Conservation (phyloP, 2,113 vertebrate genomes). For the Antechinus stuartii region DNA sequence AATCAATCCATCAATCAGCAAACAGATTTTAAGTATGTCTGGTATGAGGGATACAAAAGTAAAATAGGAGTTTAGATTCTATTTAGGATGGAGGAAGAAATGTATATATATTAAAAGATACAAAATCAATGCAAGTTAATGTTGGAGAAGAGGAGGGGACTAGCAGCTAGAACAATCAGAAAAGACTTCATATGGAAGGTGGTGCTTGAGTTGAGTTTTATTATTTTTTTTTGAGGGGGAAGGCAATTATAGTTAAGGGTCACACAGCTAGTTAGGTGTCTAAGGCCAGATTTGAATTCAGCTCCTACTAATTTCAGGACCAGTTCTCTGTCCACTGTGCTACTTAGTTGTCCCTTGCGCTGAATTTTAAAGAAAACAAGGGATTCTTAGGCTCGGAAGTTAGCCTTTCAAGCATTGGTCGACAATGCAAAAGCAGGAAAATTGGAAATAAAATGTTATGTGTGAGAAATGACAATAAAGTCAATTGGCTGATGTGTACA, state of each 20-base stretch:
- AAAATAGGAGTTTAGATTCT: neutral
- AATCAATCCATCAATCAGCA: neutral
- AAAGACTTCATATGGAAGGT: neutral
- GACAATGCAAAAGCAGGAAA: neutral
- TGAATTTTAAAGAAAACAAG: neutral
- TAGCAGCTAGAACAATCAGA: neutral
- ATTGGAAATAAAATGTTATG: neutral
- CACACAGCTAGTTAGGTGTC: neutral
- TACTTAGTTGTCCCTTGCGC: neutral
- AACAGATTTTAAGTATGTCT: neutral
- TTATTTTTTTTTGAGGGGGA: neutral
- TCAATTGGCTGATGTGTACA: neutral
- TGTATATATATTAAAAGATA: neutral
- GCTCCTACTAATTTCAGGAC: neutral
- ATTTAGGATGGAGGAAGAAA: neutral
- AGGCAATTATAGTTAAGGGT: neutral
- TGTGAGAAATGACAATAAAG: neutral
- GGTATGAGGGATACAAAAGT: neutral
- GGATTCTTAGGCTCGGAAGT: neutral
- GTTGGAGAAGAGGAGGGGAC: neutral
- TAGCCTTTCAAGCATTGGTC: neutral
- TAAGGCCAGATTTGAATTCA: neutral
- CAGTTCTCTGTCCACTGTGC: neutral
- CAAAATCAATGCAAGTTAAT: neutral
- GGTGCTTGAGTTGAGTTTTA: neutral